Evolutionary conservation across 2,888 invertebrate species (phyloP), one percentile per base, ranked within the genome.

Genomic region (Pollenia labialis): DNA sequence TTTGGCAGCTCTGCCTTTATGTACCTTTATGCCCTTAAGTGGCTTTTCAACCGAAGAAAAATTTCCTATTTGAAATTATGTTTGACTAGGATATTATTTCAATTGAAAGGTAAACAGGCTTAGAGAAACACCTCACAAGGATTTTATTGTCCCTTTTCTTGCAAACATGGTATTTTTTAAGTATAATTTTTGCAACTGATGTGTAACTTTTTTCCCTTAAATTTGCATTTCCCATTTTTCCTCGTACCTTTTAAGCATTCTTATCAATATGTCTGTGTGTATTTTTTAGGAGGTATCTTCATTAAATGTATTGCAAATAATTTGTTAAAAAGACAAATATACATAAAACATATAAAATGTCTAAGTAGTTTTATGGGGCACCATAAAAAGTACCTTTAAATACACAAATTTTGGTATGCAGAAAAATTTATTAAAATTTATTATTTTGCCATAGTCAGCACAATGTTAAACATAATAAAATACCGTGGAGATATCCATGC

Each of bases 281-380:
- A 32, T 56, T 58, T 32, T 32, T 32, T 32, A 32, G 32, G 32
- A 32, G 9, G 40, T 3, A 16, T 54, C 52, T 18, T 16, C 14
- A 40, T 64, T 60, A 79, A 85, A 87, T 87, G 85, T 90, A 87
- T 89, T 84, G 86, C 83, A 89, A 88, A 91, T 92, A 90, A 92
- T 91, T 91, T 91, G 91, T 90, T 91, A 91, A 89, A 90, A 88
- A 91, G 32, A 32, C 32, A 32, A 32, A 32, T 32, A 32, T 32
- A 16, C 9, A 40, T 12, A 62, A 58, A 50, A 23, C 12, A 64
- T 18, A 62, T 40, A 42, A 64, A 64, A 44, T 40, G 64, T 9
- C n/a, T 60, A 48, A 60, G 3, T n/a, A 16, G 32, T 16, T 16
- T n/a, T 32, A 2, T 16, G 50, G 42, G 46, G 56, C 32, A 9